Base-by-base conservation (phyloP, 2,888 invertebrate species). In the Poecilobothrus nobilitatus region DNA sequence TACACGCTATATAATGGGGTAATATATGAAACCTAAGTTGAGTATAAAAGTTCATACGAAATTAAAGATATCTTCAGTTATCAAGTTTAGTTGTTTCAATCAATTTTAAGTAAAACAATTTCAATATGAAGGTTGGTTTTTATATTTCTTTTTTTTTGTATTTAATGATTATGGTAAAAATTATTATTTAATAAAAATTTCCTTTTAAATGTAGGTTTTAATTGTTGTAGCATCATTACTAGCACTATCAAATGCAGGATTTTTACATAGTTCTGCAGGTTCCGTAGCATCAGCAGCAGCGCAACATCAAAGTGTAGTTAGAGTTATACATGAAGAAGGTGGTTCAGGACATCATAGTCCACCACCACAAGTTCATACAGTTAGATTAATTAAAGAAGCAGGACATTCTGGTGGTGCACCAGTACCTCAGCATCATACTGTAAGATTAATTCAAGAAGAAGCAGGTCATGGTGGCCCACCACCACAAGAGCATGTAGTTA, bases 61-160 rank as follows among this genome's bases (percentile, higher is more conserved):
- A 53, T 18, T 53, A 12, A 18, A 18, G n/a, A 53, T 53, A 53
- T 6, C 15, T 3, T 53, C 53, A 53, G 53, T 53, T 53, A 53
- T 53, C 15, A 53, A 53, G 6, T 53, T 53, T 53, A 53, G 53
- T 53, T 18, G 53, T 53, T 53, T 53, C 18, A 53, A 53, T 53
- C n/a, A n/a, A 53, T 53, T 53, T 53, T 53, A 53, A 53, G 15
- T 53, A 53, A 53, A 53, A 53, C 53, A 53, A 53, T 53, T 53
- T 53, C 53, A 53, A 53, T 53, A 53, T 53, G 53, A 53, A 53
- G 53, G 53, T 53, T 53, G 7, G 37, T 37, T 18, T 53, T 53
- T 4, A 27, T 27, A 4, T 27, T 27, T 27, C 2, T 27, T 27
- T 41, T 41, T 8, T 41, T 12, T 41, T 41, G 2, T 5, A 6